Conservation (phyloP, 2,888 invertebrate genomes). For the Heliconius ethilla region DNA sequence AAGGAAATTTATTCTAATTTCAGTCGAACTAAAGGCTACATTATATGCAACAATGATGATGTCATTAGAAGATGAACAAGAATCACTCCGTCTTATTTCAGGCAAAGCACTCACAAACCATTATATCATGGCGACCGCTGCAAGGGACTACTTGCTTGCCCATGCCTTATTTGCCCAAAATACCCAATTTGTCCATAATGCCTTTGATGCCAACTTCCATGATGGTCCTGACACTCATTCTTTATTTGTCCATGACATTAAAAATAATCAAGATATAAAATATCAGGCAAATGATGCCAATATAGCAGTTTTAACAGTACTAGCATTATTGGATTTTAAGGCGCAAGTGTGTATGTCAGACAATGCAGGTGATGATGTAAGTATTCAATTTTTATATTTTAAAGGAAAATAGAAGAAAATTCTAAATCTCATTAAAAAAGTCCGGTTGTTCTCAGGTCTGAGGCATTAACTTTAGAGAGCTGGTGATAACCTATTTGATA, state of each 20-base stretch:
- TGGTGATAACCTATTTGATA: too few relatives aligned
- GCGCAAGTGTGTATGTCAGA: constrained; percentile 60
- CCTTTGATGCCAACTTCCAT: background rate
- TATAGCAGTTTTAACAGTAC: constrained; percentile 48
- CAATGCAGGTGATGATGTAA: constrained; percentile 64
- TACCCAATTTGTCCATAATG: background rate
- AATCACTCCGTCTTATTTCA: constrained; percentile 60
- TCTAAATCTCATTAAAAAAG: too few relatives aligned
- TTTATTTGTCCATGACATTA: background rate
- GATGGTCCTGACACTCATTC: background rate
- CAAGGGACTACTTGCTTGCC: constrained; percentile 46
- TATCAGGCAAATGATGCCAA: constrained; percentile 33
- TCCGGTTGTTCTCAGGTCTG: too few relatives aligned
- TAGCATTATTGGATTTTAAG: constrained; percentile 66
- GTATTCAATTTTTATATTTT: background rate
- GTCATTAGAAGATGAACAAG: constrained; percentile 80
- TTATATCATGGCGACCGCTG: constrained; percentile 45
- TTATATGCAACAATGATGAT: constrained; percentile 69
- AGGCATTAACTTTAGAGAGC: too few relatives aligned
- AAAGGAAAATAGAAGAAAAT: too few relatives aligned
- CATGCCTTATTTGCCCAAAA: background rate
- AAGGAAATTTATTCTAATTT: too few relatives aligned
- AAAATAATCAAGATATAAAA: constrained; percentile 1
- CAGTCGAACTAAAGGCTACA: constrained; percentile 62
- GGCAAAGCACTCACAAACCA: constrained; percentile 40